A percentile compares a stretch with the other conserved stretches of the same genome.
Conservation (phyloP, 1,140 invertebrate genomes). For the Apolygus lucorum region DNA sequence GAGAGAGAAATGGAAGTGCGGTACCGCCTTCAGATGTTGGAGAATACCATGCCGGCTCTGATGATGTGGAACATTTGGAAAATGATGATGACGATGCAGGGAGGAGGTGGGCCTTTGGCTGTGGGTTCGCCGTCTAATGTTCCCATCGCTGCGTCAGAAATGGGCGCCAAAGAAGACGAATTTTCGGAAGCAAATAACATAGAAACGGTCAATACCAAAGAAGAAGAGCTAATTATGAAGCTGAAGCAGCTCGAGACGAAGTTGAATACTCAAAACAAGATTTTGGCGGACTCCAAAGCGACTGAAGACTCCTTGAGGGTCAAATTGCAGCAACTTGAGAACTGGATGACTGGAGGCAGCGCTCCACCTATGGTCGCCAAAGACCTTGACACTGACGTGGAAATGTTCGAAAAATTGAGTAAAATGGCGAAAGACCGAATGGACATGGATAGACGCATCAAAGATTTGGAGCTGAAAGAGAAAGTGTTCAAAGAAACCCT, state of each 20-base stretch:
- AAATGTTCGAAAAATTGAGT: conserved; percentile 23
- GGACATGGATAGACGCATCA: conserved; percentile 34
- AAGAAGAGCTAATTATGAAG: conserved; percentile 25
- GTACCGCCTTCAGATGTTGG: conserved; percentile 49
- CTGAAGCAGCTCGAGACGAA: conserved; percentile 42
- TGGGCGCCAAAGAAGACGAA: not conserved
- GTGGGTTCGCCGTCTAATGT: not conserved
- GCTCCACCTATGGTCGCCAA: not conserved
- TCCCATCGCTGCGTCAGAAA: not conserved
- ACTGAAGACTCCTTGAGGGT: conserved; percentile 23
- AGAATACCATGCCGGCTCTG: conserved; percentile 54
- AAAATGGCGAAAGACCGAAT: conserved; percentile 30
- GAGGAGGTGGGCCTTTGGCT: not conserved
- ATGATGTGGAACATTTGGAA: conserved; percentile 51
- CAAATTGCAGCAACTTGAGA: conserved; percentile 23
- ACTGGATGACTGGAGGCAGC: conserved; percentile 1
- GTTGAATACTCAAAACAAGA: conserved; percentile 23
- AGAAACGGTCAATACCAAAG: not conserved
- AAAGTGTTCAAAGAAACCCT: conserved; percentile 61
- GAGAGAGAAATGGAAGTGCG: conserved; percentile 49
- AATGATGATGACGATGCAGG: conserved; percentile 30
- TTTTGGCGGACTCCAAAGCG: conserved; percentile 21
- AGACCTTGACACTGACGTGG: conserved; percentile 20
- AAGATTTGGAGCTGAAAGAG: conserved; percentile 42
- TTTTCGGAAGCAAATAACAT: not conserved